Conservation (phyloP, 2,113 vertebrate genomes). For the Xyliphius kryptos region DNA sequence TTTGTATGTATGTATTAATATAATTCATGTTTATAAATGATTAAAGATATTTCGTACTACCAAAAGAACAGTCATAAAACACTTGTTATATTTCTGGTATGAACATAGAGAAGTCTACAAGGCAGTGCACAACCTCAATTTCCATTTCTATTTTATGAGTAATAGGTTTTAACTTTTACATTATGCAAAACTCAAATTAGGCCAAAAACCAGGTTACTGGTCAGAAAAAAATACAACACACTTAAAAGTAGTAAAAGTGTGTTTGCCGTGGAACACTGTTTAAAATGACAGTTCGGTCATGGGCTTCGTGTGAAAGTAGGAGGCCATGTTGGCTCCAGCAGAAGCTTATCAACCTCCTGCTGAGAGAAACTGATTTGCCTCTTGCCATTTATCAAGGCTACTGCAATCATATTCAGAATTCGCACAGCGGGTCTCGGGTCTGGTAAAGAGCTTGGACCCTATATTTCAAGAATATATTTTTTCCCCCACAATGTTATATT, state of each 20-base stretch:
- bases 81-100: too few relatives aligned
- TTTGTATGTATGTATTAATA: too few relatives aligned
- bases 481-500: conserved; percentile 3
- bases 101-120: neutral
- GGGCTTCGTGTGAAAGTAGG: conserved; percentile 1
- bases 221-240: conserved; percentile 6
- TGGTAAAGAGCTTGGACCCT: conserved; percentile 7
- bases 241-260: conserved; percentile 17
- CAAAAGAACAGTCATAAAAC: too few relatives aligned
- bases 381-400: conserved; percentile 38
- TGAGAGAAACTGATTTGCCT: conserved; percentile 41
- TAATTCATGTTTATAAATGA: too few relatives aligned
- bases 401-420: conserved; percentile 39
- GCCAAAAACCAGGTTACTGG: conserved; percentile 20
- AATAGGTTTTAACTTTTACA: conserved; percentile 9
- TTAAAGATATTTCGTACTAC: too few relatives aligned
- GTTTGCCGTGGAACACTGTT: conserved; percentile 11
- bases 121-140: neutral
- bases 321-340: conserved; percentile 28
- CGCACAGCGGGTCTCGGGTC: conserved; percentile 25
- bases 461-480: conserved; percentile 6
- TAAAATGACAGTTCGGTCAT: conserved; percentile 23
- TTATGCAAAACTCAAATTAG: conserved; percentile 4
- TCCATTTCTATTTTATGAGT: neutral
- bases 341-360: conserved; percentile 34